Base-by-base conservation (phyloP, 1,140 invertebrate genomes). In the Epicauta chinensis region DNA sequence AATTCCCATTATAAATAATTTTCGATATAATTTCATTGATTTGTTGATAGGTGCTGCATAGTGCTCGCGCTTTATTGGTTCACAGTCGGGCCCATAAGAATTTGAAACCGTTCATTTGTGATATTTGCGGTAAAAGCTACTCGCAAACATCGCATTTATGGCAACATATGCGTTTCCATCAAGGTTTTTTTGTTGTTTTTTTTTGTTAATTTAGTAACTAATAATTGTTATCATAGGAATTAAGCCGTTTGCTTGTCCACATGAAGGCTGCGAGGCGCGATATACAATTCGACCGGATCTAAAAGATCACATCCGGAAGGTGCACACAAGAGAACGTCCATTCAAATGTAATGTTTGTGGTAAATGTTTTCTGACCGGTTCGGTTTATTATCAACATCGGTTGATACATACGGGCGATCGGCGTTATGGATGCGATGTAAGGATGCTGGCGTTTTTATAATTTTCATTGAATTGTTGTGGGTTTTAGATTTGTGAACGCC, bases 321-420 rank as follows among this genome's bases (percentile, higher is more conserved):
- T 74, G 5, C 81, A 83, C 51, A 81, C 80, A 2, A 81, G 84
- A 3, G 81, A 87, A 51, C 74, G 83, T 2, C 85, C 85, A 3
- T 87, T 85, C 63, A 78, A 81, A 45, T 87, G 85, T 47, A 71
- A 76, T 16, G 75, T 83, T 5, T 88, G 85, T 60, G 77, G 79
- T 23, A 87, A 87, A 62, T 78, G 79, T 12, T 89, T 88, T 57
- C 75, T 85, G 1, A 85, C 83, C 2, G 83, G 83, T 0, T 84
- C 82, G 3, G 83, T 85, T 11, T 81, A 83, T 40, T 82, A 84
- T 46, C 84, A 86, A 55, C 80, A 89, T 70, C 75, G 84, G 57
- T 71, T 86, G 1, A 87, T 86, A 34, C 87, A 91, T 64, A 87
- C 85, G 0, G 87, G 90, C 1, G 90, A 93, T 68, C 70, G 86